Evolutionary conservation across 2,888 invertebrate genomes (phyloP), one percentile per base, ranked within the genome.

Genomic region (Pterostichus niger): DNA sequence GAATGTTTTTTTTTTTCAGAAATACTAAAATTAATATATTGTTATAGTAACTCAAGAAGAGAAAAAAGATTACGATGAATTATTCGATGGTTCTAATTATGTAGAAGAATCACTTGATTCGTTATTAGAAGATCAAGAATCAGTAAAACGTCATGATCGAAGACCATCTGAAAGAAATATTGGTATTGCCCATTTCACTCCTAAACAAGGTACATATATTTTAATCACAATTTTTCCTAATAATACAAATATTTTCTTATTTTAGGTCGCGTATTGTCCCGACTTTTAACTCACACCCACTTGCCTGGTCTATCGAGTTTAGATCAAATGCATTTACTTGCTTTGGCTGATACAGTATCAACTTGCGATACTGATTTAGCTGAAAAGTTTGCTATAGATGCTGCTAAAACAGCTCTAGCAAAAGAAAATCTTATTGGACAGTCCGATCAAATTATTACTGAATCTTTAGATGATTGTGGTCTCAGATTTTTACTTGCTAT

Each of bases 291-390:
- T 0, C 99, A 99, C 89, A 97, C 97, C 0, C 98, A 98, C 90
- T 90, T 98, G 44, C 99, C 99, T 0, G 99, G 99, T 0, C 91
- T 99, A 52, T 98, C 97, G 3, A 98, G 98, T 85, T 92, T 99
- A 79, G 99, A 99, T 90, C 99, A 99, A 90, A 99, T 99, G 99
- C 99, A 99, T 90, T 92, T 99, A 84, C 90, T 99, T n/a, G 99
- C 99, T 0, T 90, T 99, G 84, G 99, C 99, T 10, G 99, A 99
- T 88, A 99, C 99, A 0, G 98, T 99, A 0, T 96, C 98, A 0
- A 97, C 97, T 0, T 97, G 97, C 87, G 96, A 97, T 87, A 96
- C 95, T 0, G 96, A 97, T 88, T 94, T 97, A 87, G 96, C 97
- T 0, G 97, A 97, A 88, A 92, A 96, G 83, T 94, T 97, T 86